These are phyloP conservation scores for Trochalopteron elliotii DNA, from an alignment of 2,113 vertebrate genomes.

Conservation along the genomic window DNA sequence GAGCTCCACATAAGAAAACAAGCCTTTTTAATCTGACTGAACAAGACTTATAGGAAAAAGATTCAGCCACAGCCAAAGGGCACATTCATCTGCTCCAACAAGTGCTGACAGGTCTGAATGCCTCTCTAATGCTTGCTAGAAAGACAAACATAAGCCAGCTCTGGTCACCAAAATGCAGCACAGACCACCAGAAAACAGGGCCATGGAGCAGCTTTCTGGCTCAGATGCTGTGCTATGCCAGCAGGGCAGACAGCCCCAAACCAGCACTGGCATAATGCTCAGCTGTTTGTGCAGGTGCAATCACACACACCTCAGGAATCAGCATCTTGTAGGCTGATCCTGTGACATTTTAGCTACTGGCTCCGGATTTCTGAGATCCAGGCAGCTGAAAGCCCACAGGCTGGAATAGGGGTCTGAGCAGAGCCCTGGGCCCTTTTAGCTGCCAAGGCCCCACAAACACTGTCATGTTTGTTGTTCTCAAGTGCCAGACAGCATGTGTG, in stretches of 20 bases:
- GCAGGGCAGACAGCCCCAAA: neutral
- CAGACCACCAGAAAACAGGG: neutral
- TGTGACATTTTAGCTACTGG: neutral
- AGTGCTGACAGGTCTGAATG: neutral
- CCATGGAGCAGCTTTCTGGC: neutral
- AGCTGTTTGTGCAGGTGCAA: neutral
- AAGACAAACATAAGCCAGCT: neutral
- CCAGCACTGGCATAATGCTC: fast-evolving
- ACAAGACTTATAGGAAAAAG: neutral
- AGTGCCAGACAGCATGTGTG: neutral
- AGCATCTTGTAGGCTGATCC: neutral
- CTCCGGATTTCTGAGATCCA: neutral
- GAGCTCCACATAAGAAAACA: neutral
- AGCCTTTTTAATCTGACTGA: neutral
- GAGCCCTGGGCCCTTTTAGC: neutral
- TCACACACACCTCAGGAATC: neutral
- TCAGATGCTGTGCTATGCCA: neutral
- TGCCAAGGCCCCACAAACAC: neutral
- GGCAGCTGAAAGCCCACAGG: neutral
- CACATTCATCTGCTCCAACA: neutral
- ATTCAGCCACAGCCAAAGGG: neutral
- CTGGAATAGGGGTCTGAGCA: neutral
- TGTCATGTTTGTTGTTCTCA: neutral
- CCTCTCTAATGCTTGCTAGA: neutral
- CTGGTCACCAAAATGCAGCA: neutral